Evolutionary conservation across 2,113 vertebrate genomes (phyloP).

Genomic region (Climacteris rufus): DNA sequence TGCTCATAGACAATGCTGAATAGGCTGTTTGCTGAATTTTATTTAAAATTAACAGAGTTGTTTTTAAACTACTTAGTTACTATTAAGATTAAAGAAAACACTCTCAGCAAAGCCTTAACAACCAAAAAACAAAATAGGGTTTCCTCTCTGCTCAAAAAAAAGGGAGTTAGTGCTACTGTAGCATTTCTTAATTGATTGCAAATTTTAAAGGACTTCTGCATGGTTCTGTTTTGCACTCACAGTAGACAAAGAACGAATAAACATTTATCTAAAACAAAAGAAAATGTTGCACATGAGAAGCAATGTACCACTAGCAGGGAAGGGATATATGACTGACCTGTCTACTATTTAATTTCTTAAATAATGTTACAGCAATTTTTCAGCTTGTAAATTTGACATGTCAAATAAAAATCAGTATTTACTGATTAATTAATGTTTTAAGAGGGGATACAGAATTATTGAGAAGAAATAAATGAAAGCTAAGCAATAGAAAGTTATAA

Average conservation of each 20-base stretch:
- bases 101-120: neutral
- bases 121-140: neutral
- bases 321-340: neutral
- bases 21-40: neutral
- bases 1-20: neutral
- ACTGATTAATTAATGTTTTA: neutral
- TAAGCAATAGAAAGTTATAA: slow-evolving; percentile 36
- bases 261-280: slow-evolving; percentile 19
- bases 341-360: neutral
- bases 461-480: neutral
- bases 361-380: neutral
- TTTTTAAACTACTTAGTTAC: slow-evolving; percentile 38
- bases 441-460: neutral
- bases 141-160: neutral
- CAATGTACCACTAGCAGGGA: neutral
- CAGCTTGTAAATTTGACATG: neutral
- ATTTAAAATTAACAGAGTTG: neutral
- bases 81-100: slow-evolving; percentile 6
- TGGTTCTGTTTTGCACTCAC: neutral
- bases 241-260: slow-evolving; percentile 10
- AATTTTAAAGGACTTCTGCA: slow-evolving; percentile 8
- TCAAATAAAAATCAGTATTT: neutral
- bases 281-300: slow-evolving; percentile 4
- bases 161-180: slow-evolving; percentile 12
- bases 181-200: slow-evolving; percentile 24